Evolutionary conservation across 2,888 invertebrate genomes (phyloP).

Genomic region (Bombyx huttoni): DNA sequence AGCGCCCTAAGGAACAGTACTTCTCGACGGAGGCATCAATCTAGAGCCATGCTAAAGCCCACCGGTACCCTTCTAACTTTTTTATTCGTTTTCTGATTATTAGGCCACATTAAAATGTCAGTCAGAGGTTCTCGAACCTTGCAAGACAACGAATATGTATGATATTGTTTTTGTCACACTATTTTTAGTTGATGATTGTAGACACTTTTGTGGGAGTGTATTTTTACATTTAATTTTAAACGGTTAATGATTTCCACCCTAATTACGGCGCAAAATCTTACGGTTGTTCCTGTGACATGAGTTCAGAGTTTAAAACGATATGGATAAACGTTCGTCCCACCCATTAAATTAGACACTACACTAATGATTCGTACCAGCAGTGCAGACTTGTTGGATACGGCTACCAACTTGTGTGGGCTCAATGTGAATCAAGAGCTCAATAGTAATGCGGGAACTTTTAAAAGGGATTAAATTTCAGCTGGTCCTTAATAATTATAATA

Average conservation of each 20-base stretch:
- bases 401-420: no score
- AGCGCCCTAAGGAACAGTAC: constrained; percentile 25
- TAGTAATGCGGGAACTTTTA: no score
- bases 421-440: no score
- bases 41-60: constrained; percentile 61
- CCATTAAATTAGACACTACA: no score
- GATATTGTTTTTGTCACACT: neutral
- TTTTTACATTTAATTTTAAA: neutral
- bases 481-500: neutral
- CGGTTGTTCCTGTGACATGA: no score
- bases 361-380: no score
- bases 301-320: no score
- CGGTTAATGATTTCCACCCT: no score
- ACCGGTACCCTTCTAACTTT: constrained; percentile 50
- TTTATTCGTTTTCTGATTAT: constrained; percentile 58
- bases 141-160: neutral
- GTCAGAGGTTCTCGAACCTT: constrained; percentile 38
- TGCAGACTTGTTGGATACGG: no score
- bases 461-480: no score
- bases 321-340: no score
- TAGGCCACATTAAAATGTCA: constrained; percentile 67
- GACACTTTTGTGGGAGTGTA: neutral
- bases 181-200: neutral
- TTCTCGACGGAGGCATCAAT: constrained; percentile 48
- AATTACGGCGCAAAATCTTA: no score